These are phyloP conservation scores for Nipponia nippon DNA, from an alignment of 2,113 vertebrate genomes.

Conservation along the genomic window DNA sequence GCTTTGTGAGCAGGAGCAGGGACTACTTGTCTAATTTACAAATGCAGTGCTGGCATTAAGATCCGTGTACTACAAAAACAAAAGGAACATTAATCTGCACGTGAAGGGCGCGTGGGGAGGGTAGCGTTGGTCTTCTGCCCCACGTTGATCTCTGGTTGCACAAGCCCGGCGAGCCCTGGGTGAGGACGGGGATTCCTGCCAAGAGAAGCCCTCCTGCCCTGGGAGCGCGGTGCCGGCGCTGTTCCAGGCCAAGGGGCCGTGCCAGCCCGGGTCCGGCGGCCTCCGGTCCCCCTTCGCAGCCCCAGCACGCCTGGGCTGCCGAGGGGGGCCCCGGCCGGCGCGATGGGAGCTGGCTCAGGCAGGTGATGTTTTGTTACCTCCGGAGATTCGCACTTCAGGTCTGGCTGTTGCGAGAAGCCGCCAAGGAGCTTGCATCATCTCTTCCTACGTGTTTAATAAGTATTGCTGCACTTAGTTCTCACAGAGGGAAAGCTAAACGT, in stretches of 20 bases:
- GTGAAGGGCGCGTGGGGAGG: not conserved
- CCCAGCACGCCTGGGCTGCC: rapidly evolving
- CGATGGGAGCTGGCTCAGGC: too few species aligned
- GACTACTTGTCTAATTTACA: not conserved
- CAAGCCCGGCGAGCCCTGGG: not conserved
- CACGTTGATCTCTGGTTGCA: not conserved
- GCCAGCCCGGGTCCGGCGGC: not conserved
- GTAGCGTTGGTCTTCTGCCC: not conserved
- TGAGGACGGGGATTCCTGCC: not conserved
- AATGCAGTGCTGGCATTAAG: not conserved
- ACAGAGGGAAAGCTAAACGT: not conserved
- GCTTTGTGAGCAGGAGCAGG: not conserved
- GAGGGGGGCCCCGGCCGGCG: not conserved
- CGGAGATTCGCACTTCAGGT: rapidly evolving
- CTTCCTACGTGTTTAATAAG: not conserved
- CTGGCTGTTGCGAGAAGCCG: not conserved
- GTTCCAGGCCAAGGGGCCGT: not conserved
- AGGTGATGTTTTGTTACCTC: not conserved
- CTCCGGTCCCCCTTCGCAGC: not conserved
- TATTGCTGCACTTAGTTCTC: not conserved
- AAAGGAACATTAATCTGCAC: not conserved
- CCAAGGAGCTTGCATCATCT: rapidly evolving
- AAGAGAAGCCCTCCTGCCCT: not conserved
- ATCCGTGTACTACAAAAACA: not conserved
- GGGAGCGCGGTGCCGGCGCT: rapidly evolving